phyloP scores from a whole-genome alignment of 1,140 invertebrate species.

The Sitobion miscanthi region DNA sequence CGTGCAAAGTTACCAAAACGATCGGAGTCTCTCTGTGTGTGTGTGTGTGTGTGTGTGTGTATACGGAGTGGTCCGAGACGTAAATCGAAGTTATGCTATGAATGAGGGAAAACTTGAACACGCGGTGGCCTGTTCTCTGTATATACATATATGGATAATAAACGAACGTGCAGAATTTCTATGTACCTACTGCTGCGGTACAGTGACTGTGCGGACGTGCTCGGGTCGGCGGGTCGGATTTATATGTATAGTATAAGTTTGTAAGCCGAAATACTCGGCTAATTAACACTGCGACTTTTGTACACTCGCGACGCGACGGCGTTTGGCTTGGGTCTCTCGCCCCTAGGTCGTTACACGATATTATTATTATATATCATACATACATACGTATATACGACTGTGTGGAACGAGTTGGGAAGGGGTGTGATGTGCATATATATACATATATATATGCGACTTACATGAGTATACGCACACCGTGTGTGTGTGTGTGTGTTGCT shows the following conservation, averaged over 20 bases:
- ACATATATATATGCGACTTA: background rate
- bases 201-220: background rate
- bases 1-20: background rate
- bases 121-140: background rate
- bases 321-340: background rate
- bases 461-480: too few relatives aligned
- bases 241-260: constrained; percentile 1
- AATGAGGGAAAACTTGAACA: background rate
- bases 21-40: background rate
- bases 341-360: background rate
- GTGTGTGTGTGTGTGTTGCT: background rate
- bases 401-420: background rate
- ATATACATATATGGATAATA: too few relatives aligned
- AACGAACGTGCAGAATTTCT: background rate
- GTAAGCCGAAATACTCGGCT: constrained; percentile 42
- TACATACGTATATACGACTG: background rate
- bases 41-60: background rate
- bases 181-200: too few relatives aligned
- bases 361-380: background rate
- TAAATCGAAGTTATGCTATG: background rate
- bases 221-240: background rate
- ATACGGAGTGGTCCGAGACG: background rate
- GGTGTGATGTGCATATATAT: background rate
- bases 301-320: background rate
- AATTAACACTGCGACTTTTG: constrained; percentile 47